phyloP scores from a whole-genome alignment of 2,113 vertebrate genomes.

The Chauna torquata region DNA sequence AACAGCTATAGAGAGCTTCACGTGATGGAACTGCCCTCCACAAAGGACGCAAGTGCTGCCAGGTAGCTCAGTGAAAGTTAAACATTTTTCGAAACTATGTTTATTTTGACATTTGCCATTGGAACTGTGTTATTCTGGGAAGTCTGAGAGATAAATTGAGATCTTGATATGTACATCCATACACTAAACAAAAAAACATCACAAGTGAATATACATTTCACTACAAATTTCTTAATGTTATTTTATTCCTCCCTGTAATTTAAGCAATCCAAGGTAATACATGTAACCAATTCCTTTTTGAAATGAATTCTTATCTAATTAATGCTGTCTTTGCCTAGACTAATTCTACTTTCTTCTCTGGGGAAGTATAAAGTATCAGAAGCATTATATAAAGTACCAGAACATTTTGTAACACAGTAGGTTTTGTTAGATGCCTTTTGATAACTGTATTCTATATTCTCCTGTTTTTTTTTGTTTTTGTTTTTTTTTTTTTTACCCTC shows the following conservation, averaged over 20 bases:
- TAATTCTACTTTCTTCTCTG: background rate
- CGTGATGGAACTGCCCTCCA: background rate
- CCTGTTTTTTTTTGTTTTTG: background rate
- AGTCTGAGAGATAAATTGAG: background rate
- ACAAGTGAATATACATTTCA: background rate
- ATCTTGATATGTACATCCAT: background rate
- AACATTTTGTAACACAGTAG: background rate
- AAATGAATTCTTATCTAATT: background rate
- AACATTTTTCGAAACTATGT: background rate
- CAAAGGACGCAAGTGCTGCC: background rate
- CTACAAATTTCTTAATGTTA: background rate
- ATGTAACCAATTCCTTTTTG: background rate
- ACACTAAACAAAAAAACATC: background rate
- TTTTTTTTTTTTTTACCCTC: background rate
- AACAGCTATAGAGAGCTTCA: background rate
- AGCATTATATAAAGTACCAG: background rate
- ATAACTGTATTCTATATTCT: background rate
- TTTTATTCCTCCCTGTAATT: background rate
- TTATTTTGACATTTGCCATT: background rate
- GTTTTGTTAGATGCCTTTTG: background rate
- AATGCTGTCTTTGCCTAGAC: background rate
- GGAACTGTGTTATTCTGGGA: background rate
- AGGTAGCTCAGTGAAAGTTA: background rate
- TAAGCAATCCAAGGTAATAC: background rate
- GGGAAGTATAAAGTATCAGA: background rate